Conservation (phyloP, 2,797 vertebrate genomes). For the Phoxinus dragarum region DNA sequence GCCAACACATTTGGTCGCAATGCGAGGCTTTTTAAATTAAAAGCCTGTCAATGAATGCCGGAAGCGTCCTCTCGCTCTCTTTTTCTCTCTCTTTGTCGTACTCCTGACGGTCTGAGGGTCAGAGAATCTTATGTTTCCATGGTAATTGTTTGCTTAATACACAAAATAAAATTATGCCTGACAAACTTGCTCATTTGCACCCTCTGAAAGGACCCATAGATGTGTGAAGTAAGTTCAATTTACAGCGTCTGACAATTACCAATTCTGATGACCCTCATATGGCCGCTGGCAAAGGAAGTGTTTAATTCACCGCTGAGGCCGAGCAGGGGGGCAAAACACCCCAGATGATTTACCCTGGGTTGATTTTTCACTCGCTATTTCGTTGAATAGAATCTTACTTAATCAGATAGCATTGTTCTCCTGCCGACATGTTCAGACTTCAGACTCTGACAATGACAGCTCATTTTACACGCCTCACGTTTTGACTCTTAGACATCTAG, state of each 20-base stretch:
- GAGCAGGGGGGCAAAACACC: slow-evolving; percentile 77
- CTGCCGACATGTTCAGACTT: slow-evolving; percentile 52
- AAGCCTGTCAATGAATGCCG: slow-evolving; percentile 89
- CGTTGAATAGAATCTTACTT: slow-evolving; percentile 6
- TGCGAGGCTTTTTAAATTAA: slow-evolving; percentile 91
- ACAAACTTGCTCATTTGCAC: slow-evolving; percentile 86
- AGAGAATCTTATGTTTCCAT: slow-evolving; percentile 83
- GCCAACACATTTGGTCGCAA: slow-evolving; percentile 82
- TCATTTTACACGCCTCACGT: slow-evolving; percentile 46
- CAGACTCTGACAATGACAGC: slow-evolving; percentile 53
- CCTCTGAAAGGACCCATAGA: slow-evolving; percentile 86
- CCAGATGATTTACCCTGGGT: slow-evolving; percentile 74
- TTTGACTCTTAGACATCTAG: slow-evolving; percentile 18
- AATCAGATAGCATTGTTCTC: slow-evolving; percentile 26
- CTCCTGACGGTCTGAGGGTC: slow-evolving; percentile 79
- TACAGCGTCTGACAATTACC: slow-evolving; percentile 80
- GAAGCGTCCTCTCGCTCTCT: slow-evolving; percentile 62
- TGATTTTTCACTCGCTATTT: slow-evolving; percentile 71
- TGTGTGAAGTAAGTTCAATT: slow-evolving; percentile 92
- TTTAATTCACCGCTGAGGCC: slow-evolving; percentile 77
- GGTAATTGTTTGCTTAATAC: slow-evolving; percentile 92
- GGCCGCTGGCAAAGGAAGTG: slow-evolving; percentile 84
- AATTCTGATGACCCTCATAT: slow-evolving; percentile 80
- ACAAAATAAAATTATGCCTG: slow-evolving; percentile 80
- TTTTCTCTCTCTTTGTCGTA: slow-evolving; percentile 63